Conservation (phyloP, 2,797 vertebrate species). For the Oceanodroma leucorhoa region DNA sequence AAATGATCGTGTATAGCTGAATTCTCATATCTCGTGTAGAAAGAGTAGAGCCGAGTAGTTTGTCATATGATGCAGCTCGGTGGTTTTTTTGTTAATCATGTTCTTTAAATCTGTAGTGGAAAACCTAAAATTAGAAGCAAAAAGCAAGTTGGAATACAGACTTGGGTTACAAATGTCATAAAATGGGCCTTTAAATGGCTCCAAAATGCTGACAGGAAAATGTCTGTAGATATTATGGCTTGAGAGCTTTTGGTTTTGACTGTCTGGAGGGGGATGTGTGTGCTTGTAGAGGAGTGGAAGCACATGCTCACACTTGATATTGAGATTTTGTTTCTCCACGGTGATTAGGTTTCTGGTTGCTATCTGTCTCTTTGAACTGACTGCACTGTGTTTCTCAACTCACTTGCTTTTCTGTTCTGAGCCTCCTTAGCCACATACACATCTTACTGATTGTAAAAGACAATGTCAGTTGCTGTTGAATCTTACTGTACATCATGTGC, state of each 20-base stretch:
- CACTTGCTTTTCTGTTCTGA: not conserved
- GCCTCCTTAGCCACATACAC: not conserved
- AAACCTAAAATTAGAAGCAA: not conserved
- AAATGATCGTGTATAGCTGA: not conserved
- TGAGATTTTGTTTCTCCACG: not conserved
- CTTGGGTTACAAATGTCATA: not conserved
- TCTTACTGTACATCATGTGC: not conserved
- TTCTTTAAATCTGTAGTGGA: not conserved
- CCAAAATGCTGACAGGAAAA: not conserved
- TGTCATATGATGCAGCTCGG: not conserved
- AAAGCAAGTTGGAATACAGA: not conserved
- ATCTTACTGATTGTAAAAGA: not conserved
- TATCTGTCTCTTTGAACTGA: not conserved
- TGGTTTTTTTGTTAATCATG: not conserved
- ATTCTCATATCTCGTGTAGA: not conserved
- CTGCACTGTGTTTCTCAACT: not conserved
- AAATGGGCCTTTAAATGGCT: not conserved
- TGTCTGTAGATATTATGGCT: not conserved
- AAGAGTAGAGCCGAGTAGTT: not conserved
- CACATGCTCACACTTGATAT: accelerated
- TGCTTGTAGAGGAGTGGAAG: not conserved
- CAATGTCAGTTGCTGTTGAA: not conserved
- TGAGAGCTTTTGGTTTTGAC: not conserved
- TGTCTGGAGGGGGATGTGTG: not conserved
- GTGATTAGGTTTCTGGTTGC: not conserved